phyloP scores from a whole-genome alignment of 1,140 invertebrate species.

The Drosophila punjabiensis region DNA sequence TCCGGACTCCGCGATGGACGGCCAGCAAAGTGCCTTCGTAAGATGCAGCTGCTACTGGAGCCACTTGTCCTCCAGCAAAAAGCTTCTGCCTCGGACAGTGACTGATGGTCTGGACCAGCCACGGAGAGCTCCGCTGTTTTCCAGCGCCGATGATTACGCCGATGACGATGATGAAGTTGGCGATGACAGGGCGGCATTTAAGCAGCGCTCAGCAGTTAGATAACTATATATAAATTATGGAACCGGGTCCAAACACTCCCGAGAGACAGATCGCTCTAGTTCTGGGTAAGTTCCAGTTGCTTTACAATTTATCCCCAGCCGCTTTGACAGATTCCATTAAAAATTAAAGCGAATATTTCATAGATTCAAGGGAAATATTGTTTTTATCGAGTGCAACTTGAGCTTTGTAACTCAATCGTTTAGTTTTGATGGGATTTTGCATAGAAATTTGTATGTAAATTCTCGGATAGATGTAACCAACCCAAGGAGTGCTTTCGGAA shows the following conservation, averaged over 20 bases:
- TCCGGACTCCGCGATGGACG: conserved; percentile 16
- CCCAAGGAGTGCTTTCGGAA: conserved; percentile 1
- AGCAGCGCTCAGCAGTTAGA: conserved; percentile 59
- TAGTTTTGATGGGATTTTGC: conserved; percentile 14
- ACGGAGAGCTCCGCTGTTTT: conserved; percentile 35
- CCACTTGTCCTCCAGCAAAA: conserved; percentile 20
- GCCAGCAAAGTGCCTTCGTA: conserved; percentile 38
- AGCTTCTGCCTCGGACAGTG: conserved; percentile 64
- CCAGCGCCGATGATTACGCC: conserved; percentile 37
- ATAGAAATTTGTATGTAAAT: conserved; percentile 43
- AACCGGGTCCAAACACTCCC: conserved; percentile 7
- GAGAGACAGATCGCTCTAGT: conserved; percentile 24
- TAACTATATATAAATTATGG: conserved; percentile 62
- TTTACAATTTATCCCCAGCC: background rate
- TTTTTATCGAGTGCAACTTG: conserved; percentile 21
- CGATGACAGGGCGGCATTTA: conserved; percentile 66
- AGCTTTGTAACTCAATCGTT: conserved; percentile 35
- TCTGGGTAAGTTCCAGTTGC: background rate
- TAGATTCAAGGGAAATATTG: conserved; percentile 25
- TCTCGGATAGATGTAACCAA: conserved; percentile 5
- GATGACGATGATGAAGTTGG: conserved; percentile 42
- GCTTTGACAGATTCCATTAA: background rate
- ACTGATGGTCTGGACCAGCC: conserved; percentile 62
- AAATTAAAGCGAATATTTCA: background rate
- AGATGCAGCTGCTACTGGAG: conserved; percentile 38